Conservation (phyloP, 2,113 vertebrate genomes). For the Dermatemys mawii region DNA sequence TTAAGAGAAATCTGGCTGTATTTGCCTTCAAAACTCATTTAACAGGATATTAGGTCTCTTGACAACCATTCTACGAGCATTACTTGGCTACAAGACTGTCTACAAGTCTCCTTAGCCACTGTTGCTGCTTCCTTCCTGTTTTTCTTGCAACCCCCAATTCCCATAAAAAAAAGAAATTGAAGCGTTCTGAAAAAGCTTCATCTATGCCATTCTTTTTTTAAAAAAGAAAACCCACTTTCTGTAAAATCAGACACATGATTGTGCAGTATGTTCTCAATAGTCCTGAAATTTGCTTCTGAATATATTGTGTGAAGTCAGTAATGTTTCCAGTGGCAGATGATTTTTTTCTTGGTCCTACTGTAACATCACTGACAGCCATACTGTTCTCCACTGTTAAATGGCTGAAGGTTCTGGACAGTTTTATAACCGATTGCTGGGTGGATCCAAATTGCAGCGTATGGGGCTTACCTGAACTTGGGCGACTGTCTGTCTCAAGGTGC, state of each 20-base stretch:
- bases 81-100: background rate
- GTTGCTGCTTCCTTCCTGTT: background rate
- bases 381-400: background rate
- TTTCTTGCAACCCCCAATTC: background rate
- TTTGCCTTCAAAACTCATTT: background rate
- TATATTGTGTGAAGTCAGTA: background rate
- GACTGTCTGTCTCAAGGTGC: slow-evolving; percentile 90
- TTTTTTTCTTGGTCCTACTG: background rate
- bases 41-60: background rate
- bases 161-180: background rate
- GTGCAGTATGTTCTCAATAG: background rate
- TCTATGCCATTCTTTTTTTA: background rate
- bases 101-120: background rate
- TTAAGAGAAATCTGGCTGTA: background rate
- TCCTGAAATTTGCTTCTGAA: background rate
- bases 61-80: background rate
- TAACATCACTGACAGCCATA: background rate
- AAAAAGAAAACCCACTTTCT: background rate
- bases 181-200: background rate
- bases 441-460: background rate
- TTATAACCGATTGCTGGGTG: background rate
- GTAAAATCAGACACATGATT: background rate
- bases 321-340: background rate
- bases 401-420: background rate
- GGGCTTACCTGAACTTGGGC: slow-evolving; percentile 92